Evolutionary conservation across 2,797 vertebrate species (phyloP).

Genomic region (Xenopus petersii): DNA sequence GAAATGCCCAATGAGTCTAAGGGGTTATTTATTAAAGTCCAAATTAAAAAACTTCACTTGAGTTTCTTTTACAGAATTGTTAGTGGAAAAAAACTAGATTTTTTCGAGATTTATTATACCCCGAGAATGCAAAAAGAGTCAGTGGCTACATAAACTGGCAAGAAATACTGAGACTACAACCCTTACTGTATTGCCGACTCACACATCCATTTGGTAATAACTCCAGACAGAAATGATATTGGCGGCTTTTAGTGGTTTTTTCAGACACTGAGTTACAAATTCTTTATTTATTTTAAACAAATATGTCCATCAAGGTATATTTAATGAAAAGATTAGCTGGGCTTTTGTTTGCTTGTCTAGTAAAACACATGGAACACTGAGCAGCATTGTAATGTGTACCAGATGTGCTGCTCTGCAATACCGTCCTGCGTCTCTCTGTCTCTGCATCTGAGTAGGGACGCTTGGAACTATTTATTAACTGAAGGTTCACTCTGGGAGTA

Average conservation of each 20-base stretch:
- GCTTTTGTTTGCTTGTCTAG: constrained; percentile 62
- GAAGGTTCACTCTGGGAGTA: constrained; percentile 59
- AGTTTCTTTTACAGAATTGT: no score
- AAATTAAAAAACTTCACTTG: no score
- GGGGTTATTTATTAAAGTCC: no score
- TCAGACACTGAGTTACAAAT: constrained; percentile 18
- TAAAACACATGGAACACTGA: constrained; percentile 62
- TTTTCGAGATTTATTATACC: no score
- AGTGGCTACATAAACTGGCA: background rate
- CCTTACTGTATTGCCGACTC: background rate
- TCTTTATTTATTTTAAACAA: constrained; percentile 28
- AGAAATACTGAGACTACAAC: background rate
- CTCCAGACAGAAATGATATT: constrained; percentile 4
- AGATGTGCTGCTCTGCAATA: constrained; percentile 56
- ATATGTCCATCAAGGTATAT: constrained; percentile 52
- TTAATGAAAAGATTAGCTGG: constrained; percentile 64
- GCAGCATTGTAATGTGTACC: constrained; percentile 59
- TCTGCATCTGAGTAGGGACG: constrained; percentile 23
- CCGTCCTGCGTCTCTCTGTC: background rate
- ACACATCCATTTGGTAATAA: constrained; percentile 3
- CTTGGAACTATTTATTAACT: constrained; percentile 59
- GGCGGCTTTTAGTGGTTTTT: constrained; percentile 5
- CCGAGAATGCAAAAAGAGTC: no score
- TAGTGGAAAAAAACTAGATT: no score
- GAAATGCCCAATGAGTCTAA: no score